Evolutionary conservation across 2,113 vertebrate genomes (phyloP).

Genomic region (Chelonoidis abingdonii): DNA sequence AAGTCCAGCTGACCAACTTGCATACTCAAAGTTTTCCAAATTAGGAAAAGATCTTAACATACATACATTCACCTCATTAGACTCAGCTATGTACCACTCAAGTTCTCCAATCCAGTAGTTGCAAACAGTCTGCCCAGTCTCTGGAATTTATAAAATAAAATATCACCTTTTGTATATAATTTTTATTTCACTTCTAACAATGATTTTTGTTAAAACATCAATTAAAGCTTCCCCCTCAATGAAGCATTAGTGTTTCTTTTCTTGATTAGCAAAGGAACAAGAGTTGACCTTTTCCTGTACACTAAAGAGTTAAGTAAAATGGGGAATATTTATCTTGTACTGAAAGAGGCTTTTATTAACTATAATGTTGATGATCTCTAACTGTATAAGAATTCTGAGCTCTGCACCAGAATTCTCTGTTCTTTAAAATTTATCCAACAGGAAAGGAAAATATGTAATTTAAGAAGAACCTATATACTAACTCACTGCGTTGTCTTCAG

Average conservation of each 20-base stretch:
- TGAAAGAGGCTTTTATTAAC: not conserved
- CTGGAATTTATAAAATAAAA: not conserved
- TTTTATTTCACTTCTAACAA: not conserved
- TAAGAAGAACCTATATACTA: not conserved
- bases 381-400: not conserved
- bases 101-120: not conserved
- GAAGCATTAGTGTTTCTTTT: not conserved
- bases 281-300: not conserved
- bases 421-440: not conserved
- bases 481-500: not conserved
- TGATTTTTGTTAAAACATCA: not conserved
- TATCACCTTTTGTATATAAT: not conserved
- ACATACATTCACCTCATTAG: not conserved
- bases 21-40: constrained; percentile 22
- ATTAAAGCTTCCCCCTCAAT: accelerated
- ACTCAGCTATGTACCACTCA: not conserved
- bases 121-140: not conserved
- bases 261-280: not conserved
- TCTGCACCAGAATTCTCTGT: not conserved
- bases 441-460: too few relatives aligned
- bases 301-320: not conserved
- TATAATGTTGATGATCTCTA: not conserved
- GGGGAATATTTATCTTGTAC: not conserved
- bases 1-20: not conserved
- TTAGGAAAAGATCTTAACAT: constrained; percentile 9